These are phyloP conservation scores for Drosophila mercatorum DNA, from an alignment of 2,888 invertebrate species.

Conservation along the genomic window DNA sequence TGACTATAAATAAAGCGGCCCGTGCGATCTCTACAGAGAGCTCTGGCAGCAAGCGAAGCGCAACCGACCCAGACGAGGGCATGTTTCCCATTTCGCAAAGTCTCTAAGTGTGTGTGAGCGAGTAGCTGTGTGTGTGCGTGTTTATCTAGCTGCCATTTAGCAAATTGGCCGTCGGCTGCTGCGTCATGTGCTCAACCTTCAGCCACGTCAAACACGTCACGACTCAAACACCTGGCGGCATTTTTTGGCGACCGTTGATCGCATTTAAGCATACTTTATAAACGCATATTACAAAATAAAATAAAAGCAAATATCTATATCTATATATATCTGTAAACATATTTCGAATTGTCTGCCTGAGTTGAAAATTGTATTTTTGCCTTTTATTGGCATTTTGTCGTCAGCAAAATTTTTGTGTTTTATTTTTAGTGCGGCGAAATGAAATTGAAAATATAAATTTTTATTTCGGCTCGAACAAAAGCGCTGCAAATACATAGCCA, in stretches of 20 bases:
- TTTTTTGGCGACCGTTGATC: conserved; percentile 45
- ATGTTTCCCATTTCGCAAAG: conserved; percentile 26
- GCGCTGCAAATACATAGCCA: conserved; percentile 18
- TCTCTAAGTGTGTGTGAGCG: background rate
- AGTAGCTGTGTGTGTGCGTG: background rate
- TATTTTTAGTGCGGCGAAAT: conserved; percentile 39
- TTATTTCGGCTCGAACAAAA: conserved; percentile 17
- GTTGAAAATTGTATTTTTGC: conserved; percentile 15
- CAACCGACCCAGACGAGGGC: conserved; percentile 28
- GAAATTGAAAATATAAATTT: conserved; percentile 26
- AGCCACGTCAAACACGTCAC: conserved; percentile 57
- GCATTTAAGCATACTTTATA: conserved; percentile 1
- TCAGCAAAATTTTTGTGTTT: conserved; percentile 23
- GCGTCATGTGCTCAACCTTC: conserved; percentile 27
- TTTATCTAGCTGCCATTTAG: conserved; percentile 43
- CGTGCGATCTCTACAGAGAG: conserved; percentile 44
- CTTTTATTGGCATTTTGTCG: conserved; percentile 31
- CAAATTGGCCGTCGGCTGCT: conserved; percentile 23
- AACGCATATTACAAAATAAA: background rate
- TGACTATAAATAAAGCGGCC: conserved; percentile 65
- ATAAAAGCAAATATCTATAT: background rate
- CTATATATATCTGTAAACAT: background rate
- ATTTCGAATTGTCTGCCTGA: background rate
- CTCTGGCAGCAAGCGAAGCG: conserved; percentile 36
- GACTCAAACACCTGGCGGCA: conserved; percentile 67